Evolutionary conservation across 2,113 vertebrate genomes (phyloP).

Genomic region (Brachionichthys hirsutus): DNA sequence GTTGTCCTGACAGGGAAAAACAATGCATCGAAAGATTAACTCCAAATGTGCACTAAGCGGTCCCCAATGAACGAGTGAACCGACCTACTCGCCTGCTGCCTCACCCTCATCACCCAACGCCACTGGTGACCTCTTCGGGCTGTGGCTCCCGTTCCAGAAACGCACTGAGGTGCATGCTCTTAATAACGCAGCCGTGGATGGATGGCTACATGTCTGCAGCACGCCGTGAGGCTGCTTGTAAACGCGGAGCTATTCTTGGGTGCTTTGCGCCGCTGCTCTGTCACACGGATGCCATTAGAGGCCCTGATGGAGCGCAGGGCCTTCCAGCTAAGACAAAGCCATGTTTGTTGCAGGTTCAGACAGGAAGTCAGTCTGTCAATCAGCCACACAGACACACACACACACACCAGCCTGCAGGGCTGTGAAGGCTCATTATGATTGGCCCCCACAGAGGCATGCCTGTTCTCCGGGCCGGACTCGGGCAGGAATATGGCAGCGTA

Average conservation of each 20-base stretch:
- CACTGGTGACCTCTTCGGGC: too few species aligned
- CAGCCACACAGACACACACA: constrained; percentile 37
- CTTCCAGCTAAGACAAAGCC: constrained; percentile 52
- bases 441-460: constrained; percentile 47
- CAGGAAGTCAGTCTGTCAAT: constrained; percentile 65
- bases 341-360: constrained; percentile 56
- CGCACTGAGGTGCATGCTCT: too few species aligned
- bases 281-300: constrained; percentile 15
- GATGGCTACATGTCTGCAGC: too few species aligned
- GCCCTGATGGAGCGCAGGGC: constrained; percentile 8
- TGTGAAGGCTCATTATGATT: constrained; percentile 12
- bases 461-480: constrained; percentile 38
- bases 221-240: too few species aligned
- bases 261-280: constrained; percentile 9
- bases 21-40: not conserved
- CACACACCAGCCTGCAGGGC: constrained; percentile 23
- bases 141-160: too few species aligned
- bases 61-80: too few species aligned
- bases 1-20: not conserved
- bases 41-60: not conserved
- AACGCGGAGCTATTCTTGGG: too few species aligned
- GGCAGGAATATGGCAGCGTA: constrained; percentile 55
- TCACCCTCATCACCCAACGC: too few species aligned
- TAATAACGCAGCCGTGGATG: too few species aligned
- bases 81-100: too few species aligned